phyloP scores from a whole-genome alignment of 1,140 invertebrate species.

The Leptopilina boulardi region DNA sequence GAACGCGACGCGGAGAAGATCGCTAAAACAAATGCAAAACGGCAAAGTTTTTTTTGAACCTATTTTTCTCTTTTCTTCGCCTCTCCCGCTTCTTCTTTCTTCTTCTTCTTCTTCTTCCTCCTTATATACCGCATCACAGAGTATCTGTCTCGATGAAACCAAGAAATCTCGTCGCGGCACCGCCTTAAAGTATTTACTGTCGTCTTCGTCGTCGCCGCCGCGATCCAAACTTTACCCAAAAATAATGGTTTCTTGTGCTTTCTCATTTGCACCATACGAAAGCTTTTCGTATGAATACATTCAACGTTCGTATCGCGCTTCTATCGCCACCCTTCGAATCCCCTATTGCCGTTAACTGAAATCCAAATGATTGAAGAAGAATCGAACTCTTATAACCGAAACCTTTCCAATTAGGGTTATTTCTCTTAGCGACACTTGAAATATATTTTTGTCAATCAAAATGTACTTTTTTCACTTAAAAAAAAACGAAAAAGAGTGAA shows the following conservation, averaged over 20 bases:
- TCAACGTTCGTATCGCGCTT: not conserved
- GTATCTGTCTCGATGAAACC: slow-evolving; percentile 38
- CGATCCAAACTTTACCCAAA: slow-evolving; percentile 50
- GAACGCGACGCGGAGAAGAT: slow-evolving; percentile 58
- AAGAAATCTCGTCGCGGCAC: slow-evolving; percentile 51
- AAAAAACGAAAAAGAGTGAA: too few species aligned
- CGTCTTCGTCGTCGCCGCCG: slow-evolving; percentile 46
- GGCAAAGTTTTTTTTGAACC: slow-evolving; percentile 45
- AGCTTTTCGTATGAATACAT: slow-evolving; percentile 18
- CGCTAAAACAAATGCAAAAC: slow-evolving; percentile 73
- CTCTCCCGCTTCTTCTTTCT: slow-evolving; percentile 38
- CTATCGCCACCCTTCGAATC: slow-evolving; percentile 11
- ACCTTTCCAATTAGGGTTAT: slow-evolving; percentile 1
- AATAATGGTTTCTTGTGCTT: slow-evolving; percentile 57
- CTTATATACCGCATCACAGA: not conserved
- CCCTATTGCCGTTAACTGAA: not conserved
- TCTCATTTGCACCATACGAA: slow-evolving; percentile 42
- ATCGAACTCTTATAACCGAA: slow-evolving; percentile 34
- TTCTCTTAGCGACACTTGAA: not conserved
- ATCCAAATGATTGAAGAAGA: slow-evolving; percentile 35
- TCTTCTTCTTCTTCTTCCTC: slow-evolving; percentile 34
- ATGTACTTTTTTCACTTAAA: too few species aligned
- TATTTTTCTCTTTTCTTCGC: slow-evolving; percentile 37
- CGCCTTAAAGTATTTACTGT: slow-evolving; percentile 70
- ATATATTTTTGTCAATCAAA: too few species aligned